Evolutionary conservation across 2,888 invertebrate species (phyloP).

Genomic region (Xanthostigma xanthostigma): DNA sequence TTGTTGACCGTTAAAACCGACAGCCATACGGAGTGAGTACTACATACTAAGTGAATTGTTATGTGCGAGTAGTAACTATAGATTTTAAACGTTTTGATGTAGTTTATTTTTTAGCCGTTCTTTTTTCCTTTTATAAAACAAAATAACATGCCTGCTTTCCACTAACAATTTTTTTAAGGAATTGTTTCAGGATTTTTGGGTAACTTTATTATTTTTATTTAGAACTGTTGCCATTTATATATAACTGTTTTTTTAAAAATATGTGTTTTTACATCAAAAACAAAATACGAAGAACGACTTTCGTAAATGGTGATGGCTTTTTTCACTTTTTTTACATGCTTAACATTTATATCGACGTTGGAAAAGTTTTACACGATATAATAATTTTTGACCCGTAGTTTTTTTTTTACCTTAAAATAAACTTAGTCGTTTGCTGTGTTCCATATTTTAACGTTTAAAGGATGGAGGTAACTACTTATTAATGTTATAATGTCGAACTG

Average conservation of each 20-base stretch:
- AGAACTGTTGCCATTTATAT: too few relatives aligned
- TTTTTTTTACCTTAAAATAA: neutral
- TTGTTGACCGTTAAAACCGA: constrained; percentile 35
- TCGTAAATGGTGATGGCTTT: too few relatives aligned
- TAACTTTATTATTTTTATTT: constrained; percentile 13
- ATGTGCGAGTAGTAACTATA: constrained; percentile 24
- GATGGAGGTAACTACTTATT: constrained; percentile 3
- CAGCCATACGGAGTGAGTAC: constrained; percentile 56
- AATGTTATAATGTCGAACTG: too few relatives aligned
- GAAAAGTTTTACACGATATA: too few relatives aligned
- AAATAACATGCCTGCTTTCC: neutral
- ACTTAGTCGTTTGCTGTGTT: constrained; percentile 4
- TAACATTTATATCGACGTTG: too few relatives aligned
- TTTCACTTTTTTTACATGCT: too few relatives aligned
- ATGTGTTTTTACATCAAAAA: too few relatives aligned
- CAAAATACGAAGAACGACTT: too few relatives aligned
- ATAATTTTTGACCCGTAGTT: too few relatives aligned
- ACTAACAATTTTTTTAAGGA: constrained; percentile 7
- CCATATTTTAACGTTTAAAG: neutral
- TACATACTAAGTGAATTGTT: constrained; percentile 33
- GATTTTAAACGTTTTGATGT: constrained; percentile 3
- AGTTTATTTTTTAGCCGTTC: constrained; percentile 7
- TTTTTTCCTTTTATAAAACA: constrained; percentile 7
- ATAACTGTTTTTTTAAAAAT: too few relatives aligned
- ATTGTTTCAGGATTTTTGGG: constrained; percentile 20